Evolutionary conservation across 2,888 invertebrate species (phyloP).

Genomic region (Electrophaes corylata): DNA sequence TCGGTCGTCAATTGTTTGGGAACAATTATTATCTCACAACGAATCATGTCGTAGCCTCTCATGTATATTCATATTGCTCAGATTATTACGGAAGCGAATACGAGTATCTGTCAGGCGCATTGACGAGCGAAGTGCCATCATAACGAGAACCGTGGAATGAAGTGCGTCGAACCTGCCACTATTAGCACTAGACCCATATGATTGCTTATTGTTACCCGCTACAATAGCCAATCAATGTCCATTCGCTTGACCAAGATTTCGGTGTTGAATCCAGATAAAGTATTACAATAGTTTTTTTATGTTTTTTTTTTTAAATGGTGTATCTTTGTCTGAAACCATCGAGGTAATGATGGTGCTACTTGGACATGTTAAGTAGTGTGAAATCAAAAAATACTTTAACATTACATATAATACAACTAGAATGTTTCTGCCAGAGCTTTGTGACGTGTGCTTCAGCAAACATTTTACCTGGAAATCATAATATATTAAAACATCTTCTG

Average conservation of each 20-base stretch:
- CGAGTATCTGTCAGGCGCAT: slow-evolving; percentile 30
- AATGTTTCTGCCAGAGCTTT: too few species aligned
- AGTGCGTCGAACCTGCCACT: slow-evolving; percentile 53
- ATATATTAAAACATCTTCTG: too few species aligned
- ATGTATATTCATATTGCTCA: slow-evolving; percentile 8
- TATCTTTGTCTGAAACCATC: not conserved
- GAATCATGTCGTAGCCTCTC: not conserved
- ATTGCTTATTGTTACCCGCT: slow-evolving; percentile 71
- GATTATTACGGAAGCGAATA: slow-evolving; percentile 15
- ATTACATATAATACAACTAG: too few species aligned
- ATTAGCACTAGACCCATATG: slow-evolving; percentile 62
- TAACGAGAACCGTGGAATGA: slow-evolving; percentile 54
- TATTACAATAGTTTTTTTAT: slow-evolving; percentile 42
- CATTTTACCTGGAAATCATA: too few species aligned
- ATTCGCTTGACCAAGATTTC: slow-evolving; percentile 56
- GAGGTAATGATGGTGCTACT: not conserved
- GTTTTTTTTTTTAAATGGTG: slow-evolving; percentile 28
- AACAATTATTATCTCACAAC: not conserved
- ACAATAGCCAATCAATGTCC: slow-evolving; percentile 75
- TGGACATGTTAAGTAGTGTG: not conserved
- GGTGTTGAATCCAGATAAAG: slow-evolving; percentile 47
- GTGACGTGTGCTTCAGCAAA: too few species aligned
- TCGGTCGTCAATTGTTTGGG: not conserved
- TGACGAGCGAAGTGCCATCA: slow-evolving; percentile 46
- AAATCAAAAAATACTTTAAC: not conserved